These are phyloP conservation scores for Paramormyrops hopkinsi DNA, from an alignment of 2,797 vertebrate species.

Conservation along the genomic window DNA sequence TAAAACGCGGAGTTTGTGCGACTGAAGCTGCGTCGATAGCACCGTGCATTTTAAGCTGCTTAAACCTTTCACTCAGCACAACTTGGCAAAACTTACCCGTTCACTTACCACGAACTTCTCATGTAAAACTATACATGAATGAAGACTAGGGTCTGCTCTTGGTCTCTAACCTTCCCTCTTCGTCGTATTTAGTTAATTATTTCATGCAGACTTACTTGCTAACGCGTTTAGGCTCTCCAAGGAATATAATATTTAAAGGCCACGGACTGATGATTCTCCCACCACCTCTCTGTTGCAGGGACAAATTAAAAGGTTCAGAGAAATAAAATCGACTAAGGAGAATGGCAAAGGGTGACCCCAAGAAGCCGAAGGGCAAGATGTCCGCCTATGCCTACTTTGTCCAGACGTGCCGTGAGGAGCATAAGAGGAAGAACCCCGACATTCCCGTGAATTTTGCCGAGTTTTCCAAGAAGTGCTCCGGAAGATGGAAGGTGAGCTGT, in stretches of 20 bases:
- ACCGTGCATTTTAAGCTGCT: background rate
- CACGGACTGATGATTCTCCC: background rate
- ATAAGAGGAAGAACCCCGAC: slow-evolving; percentile 77
- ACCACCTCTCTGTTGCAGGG: background rate
- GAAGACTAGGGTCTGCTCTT: background rate
- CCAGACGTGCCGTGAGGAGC: slow-evolving; percentile 76
- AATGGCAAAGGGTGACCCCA: slow-evolving; percentile 79
- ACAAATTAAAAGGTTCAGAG: background rate
- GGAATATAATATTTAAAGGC: background rate
- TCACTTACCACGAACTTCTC: background rate
- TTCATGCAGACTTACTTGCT: background rate
- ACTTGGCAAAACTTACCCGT: background rate
- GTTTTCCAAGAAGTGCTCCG: slow-evolving; percentile 71
- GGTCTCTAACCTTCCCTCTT: background rate
- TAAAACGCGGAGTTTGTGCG: background rate
- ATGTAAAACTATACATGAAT: background rate
- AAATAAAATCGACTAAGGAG: slow-evolving; percentile 35
- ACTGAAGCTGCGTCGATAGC: background rate
- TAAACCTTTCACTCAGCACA: background rate
- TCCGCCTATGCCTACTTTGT: slow-evolving; percentile 76
- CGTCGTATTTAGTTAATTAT: background rate
- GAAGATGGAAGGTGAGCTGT: slow-evolving; percentile 66
- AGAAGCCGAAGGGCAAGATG: slow-evolving; percentile 85
- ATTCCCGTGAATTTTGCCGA: slow-evolving; percentile 75
- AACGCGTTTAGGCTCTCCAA: background rate